Evolutionary conservation across 2,888 invertebrate genomes (phyloP).

Genomic region (Hylaea fasciaria): DNA sequence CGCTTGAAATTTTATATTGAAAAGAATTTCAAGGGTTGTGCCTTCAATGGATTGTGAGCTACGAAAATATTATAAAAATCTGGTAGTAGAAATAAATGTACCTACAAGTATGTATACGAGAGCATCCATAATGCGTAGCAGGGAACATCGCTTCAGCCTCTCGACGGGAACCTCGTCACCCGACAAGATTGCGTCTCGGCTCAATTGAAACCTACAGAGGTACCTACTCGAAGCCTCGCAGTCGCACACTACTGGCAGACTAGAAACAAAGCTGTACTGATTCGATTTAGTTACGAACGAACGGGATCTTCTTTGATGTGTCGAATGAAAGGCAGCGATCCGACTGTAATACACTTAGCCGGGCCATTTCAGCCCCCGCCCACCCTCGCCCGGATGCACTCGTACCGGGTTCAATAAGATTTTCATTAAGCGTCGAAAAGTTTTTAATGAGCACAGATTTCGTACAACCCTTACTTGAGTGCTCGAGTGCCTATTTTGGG

Average conservation of each 20-base stretch:
- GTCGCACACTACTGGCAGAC: slow-evolving; percentile 62
- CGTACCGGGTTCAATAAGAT: slow-evolving; percentile 78
- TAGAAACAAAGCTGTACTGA: slow-evolving; percentile 80
- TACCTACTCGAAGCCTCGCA: slow-evolving; percentile 44
- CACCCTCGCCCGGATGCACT: slow-evolving; percentile 62
- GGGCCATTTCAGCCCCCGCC: slow-evolving; percentile 73
- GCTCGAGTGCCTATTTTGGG: slow-evolving; percentile 45
- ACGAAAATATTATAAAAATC: no score
- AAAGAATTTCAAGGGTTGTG: neutral
- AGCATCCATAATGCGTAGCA: slow-evolving; percentile 7
- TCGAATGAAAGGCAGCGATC: slow-evolving; percentile 84
- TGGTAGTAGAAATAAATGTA: no score
- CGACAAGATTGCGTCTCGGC: slow-evolving; percentile 28
- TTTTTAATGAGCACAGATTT: slow-evolving; percentile 79
- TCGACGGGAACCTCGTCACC: slow-evolving; percentile 5
- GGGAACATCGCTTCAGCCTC: neutral
- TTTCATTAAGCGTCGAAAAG: slow-evolving; percentile 83
- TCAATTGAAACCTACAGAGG: slow-evolving; percentile 28
- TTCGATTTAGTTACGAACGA: slow-evolving; percentile 80
- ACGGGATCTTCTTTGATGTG: slow-evolving; percentile 83
- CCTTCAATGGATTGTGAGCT: no score
- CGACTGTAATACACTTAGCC: slow-evolving; percentile 83
- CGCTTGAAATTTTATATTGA: slow-evolving; percentile 1
- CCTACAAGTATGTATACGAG: no score
- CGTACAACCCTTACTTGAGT: slow-evolving; percentile 60